Evolutionary conservation across 2,888 invertebrate species (phyloP), one percentile per base, ranked within the genome.

Genomic region (Aphodius granarius): DNA sequence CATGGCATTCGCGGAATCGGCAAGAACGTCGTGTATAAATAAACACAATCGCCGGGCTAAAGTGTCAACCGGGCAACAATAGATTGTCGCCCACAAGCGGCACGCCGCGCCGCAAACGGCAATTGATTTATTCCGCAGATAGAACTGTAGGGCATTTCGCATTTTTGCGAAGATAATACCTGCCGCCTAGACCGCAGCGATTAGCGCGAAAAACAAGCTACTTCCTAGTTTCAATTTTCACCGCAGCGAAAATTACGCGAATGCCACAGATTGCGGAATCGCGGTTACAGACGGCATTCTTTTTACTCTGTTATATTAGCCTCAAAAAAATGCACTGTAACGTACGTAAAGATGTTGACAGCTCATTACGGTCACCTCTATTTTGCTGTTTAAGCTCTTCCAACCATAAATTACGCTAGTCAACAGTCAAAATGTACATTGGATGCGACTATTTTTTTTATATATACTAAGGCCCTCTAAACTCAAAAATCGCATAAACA

Each of bases 51-150:
- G 66, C 19, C 15, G 19, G 16, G 20, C 21, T 21, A 66, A 21
- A 66, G 18, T 66, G 66, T 66, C 66, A 66, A 66, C 66, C 21
- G 19, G 21, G 66, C 43, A 66, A 66, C 66, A 66, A 66, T 66
- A 21, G 20, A 19, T 43, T 21, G 66, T 66, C 66, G 66, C 66
- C 66, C 66, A 66, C 66, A 17, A 15, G 16, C 66, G 66, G 19
- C 21, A 66, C 19, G 21, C 19, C 21, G 18, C 19, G 21, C 19
- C 43, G 43, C 43, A 43, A 43, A 43, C 43, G 20, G 17, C 66
- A 19, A 66, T 66, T 21, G 66, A 66, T 66, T 66, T 66, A 66
- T 66, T 66, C 21, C 21, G 21, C 4, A 66, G 66, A 66, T 66
- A 66, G 21, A 66, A 18, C 13, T 18, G 19, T n/a, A 15, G 21